phyloP scores from a whole-genome alignment of 2,888 invertebrate species.

The Eumerus sabulonum region DNA sequence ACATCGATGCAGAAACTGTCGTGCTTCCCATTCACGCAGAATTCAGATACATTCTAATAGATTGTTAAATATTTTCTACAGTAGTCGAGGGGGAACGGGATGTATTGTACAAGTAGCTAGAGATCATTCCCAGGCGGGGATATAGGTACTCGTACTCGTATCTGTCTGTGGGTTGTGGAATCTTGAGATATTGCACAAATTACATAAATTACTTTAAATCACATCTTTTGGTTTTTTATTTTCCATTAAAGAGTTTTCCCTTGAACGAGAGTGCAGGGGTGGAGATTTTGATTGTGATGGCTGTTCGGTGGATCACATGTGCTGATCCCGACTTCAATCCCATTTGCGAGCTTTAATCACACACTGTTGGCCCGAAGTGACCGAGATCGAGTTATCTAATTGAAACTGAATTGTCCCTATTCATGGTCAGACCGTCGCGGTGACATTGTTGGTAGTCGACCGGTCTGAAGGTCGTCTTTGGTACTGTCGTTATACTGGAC shows the following conservation, averaged over 20 bases:
- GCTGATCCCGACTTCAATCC: constrained; percentile 46
- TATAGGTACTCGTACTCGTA: too few relatives aligned
- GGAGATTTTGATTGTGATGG: background rate
- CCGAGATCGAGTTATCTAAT: constrained; percentile 16
- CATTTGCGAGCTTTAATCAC: constrained; percentile 50
- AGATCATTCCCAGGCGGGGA: constrained; percentile 7
- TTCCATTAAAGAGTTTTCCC: too few relatives aligned
- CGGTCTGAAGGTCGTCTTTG: constrained; percentile 35
- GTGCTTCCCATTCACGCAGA: too few relatives aligned
- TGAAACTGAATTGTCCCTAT: constrained; percentile 34
- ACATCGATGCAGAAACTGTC: constrained; percentile 47
- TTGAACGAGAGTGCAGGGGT: constrained; percentile 39
- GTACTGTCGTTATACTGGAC: constrained; percentile 70
- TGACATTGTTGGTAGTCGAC: constrained; percentile 6
- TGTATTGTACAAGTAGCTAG: constrained; percentile 9
- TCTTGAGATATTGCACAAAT: constrained; percentile 50
- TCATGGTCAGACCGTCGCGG: constrained; percentile 5
- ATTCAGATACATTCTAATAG: too few relatives aligned
- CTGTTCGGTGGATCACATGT: constrained; percentile 57
- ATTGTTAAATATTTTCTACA: constrained; percentile 17
- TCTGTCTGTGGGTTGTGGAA: constrained; percentile 8
- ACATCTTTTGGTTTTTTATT: constrained; percentile 45
- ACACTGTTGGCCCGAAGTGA: constrained; percentile 14
- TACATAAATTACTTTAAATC: constrained; percentile 45
- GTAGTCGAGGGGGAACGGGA: background rate